Evolutionary conservation across 2,797 vertebrate genomes (phyloP).

Genomic region (Pangasius djambal): DNA sequence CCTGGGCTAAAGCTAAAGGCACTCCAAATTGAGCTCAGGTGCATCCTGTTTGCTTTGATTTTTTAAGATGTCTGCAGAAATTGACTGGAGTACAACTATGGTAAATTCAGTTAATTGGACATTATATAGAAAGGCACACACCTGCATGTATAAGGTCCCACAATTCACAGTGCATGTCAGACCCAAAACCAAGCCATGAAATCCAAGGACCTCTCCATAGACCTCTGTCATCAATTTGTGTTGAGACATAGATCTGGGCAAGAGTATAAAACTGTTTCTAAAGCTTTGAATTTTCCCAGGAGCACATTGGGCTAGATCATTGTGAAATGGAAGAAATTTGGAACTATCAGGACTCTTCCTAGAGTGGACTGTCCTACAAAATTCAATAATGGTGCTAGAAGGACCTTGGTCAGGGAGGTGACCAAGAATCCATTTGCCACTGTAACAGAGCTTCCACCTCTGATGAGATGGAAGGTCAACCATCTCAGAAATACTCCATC

Average conservation of each 20-base stretch:
- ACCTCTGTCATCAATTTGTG: not conserved
- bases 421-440: not conserved
- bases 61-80: not conserved
- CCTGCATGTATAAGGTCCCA: not conserved
- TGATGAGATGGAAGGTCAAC: not conserved
- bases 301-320: not conserved
- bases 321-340: not conserved
- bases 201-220: not conserved
- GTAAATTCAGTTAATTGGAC: not conserved
- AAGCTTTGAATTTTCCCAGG: not conserved
- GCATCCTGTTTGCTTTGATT: not conserved
- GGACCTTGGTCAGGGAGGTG: not conserved
- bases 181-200: not conserved
- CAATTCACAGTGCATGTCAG: not conserved
- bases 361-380: not conserved
- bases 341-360: not conserved
- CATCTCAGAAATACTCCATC: not conserved
- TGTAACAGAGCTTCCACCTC: not conserved
- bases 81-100: not conserved
- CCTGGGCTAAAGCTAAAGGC: not conserved
- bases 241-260: not conserved
- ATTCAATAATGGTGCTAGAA: not conserved
- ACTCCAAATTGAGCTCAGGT: not conserved
- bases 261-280: not conserved
- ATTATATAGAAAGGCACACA: not conserved